Percentiles rank a stretch among this genome's conserved stretches.
Conservation (phyloP, 2,797 vertebrate species). For the Megaceryle alcyon region DNA sequence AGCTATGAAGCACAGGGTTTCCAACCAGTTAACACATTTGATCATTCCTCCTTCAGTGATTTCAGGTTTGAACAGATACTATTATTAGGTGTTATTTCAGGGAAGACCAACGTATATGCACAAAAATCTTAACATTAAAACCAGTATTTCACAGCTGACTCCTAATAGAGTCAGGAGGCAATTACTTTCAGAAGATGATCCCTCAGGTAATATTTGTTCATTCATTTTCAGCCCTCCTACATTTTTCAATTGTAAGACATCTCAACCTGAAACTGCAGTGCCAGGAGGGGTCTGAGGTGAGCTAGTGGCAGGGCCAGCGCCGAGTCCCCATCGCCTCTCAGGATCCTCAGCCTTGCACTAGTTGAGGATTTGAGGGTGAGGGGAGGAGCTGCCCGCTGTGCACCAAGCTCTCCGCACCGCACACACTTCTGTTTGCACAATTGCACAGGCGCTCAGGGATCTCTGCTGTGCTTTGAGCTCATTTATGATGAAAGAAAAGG, state of each 20-base stretch:
- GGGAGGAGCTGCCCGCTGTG: accelerated
- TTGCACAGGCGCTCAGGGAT: accelerated
- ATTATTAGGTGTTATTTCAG: background rate
- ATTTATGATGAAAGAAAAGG: background rate
- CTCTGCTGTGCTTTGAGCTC: background rate
- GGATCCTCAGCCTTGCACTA: background rate
- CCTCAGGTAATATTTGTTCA: background rate
- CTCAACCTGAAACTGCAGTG: accelerated
- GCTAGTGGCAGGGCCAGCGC: accelerated
- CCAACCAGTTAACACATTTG: background rate
- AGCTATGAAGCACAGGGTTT: background rate
- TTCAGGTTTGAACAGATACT: background rate
- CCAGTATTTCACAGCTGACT: background rate
- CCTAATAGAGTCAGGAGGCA: background rate
- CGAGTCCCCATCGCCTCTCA: background rate
- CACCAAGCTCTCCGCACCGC: background rate
- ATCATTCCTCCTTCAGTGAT: background rate
- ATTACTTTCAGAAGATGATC: background rate
- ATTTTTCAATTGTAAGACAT: background rate
- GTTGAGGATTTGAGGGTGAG: background rate
- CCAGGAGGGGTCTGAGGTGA: background rate
- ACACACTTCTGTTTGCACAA: background rate
- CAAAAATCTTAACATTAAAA: background rate
- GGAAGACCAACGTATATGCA: background rate
- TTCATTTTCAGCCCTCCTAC: background rate